These are phyloP conservation scores for Dreissena rostriformis DNA, from an alignment of 1,140 invertebrate species.

Conservation along the genomic window DNA sequence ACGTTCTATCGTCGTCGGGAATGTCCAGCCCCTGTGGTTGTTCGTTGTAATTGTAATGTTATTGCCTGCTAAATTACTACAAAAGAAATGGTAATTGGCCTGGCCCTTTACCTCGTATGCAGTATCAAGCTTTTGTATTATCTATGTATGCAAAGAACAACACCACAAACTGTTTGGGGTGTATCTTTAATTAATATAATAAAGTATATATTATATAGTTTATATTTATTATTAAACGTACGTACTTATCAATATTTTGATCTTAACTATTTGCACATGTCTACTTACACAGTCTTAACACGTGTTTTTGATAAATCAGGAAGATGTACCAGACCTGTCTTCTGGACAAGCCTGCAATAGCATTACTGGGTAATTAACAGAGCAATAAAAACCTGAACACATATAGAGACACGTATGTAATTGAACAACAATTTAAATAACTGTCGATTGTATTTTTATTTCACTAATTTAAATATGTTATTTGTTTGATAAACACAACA, in stretches of 20 bases:
- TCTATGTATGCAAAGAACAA: not conserved
- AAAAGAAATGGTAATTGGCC: not conserved
- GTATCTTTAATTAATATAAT: not conserved
- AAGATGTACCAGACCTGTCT: constrained; percentile 16
- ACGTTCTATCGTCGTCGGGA: constrained; percentile 20
- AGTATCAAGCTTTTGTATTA: not conserved
- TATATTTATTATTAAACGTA: too few species aligned
- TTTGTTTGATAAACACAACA: not conserved
- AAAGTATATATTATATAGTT: not conserved
- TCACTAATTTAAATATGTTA: constrained; percentile 2
- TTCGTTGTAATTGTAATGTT: constrained; percentile 11
- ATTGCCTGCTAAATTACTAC: constrained; percentile 37
- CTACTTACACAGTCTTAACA: constrained; percentile 22
- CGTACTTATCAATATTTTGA: too few species aligned
- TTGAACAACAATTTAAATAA: constrained; percentile 3
- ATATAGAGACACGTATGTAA: too few species aligned
- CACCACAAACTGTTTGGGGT: not conserved
- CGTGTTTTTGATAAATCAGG: constrained; percentile 32
- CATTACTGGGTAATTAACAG: too few species aligned
- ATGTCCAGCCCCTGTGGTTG: constrained; percentile 25
- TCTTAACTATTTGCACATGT: not conserved
- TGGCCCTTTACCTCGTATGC: not conserved
- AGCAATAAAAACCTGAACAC: too few species aligned
- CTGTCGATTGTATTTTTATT: not conserved
- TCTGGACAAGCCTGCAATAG: constrained; percentile 30